Conservation (phyloP, 2,888 invertebrate genomes). For the Spodoptera exigua region DNA sequence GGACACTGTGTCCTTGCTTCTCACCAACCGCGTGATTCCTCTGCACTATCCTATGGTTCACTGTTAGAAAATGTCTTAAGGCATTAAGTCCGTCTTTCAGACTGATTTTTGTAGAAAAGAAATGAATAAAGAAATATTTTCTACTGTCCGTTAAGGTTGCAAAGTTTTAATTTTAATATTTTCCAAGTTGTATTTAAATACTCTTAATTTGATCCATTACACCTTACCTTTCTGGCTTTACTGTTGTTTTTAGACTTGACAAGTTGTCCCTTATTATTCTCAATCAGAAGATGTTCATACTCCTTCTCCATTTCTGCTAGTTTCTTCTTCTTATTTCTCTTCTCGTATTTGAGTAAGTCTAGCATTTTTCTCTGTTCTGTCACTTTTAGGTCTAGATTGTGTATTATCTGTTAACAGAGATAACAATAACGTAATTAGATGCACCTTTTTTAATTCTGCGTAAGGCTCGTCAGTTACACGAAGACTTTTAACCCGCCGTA, state of each 20-base stretch:
- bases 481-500: too few species aligned
- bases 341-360: constrained; percentile 92
- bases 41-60: too few species aligned
- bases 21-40: too few species aligned
- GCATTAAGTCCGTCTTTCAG: too few species aligned
- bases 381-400: constrained; percentile 91
- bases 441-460: too few species aligned
- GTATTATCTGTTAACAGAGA: constrained; percentile 72
- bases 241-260: constrained; percentile 88
- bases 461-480: too few species aligned
- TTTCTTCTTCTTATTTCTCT: constrained; percentile 90
- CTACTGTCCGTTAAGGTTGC: too few species aligned
- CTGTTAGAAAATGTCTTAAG: too few species aligned
- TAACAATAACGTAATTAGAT: neutral
- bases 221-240: constrained; percentile 90
- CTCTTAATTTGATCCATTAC: neutral
- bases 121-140: too few species aligned
- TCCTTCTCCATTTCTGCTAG: constrained; percentile 89
- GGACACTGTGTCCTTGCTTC: too few species aligned
- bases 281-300: constrained; percentile 90
- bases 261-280: constrained; percentile 86
- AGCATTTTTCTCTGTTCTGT: constrained; percentile 92
- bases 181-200: neutral
- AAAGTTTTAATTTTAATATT: neutral
- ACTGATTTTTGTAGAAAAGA: too few species aligned